Base-by-base conservation (phyloP, 1,140 invertebrate species). In the Zaprionus ghesquierei region DNA sequence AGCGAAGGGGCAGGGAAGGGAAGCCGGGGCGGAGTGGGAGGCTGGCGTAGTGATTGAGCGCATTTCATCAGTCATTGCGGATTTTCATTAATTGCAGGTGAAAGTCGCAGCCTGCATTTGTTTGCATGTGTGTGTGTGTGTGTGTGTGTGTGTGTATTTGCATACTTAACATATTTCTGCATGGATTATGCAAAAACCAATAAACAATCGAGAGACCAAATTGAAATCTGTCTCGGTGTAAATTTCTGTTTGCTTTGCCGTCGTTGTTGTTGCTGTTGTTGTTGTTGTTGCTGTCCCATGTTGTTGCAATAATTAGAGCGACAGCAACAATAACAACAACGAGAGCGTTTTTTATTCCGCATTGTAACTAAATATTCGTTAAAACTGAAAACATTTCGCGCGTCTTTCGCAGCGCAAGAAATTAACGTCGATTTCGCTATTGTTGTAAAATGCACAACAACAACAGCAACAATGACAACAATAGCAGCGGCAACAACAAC, bases 381-480 rank as follows among this genome's bases (percentile, higher is more conserved):
- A 41, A 35, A 35, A 55, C 50, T 29, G 15, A 53, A 55, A 59
- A 25, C 64, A 68, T 38, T 59, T 68, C 44, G 31, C 55, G 44
- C 31, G 58, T 62, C 49, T 50, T 35, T 33, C 15, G 18, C 53
- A 44, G 25, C n/a, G 51, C 68, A 55, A 64, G 44, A 64, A 70
- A 69, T 73, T 62, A 53, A 53, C 33, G 46, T 51, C 46, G 23
- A 69, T 69, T 73, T 73, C 51, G 44, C 33, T 25, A 22, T 66
- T 72, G 63, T 69, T 61, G 66, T 46, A 55, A 55, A 56, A 58
- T 49, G 49, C 22, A 50, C 51, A 53, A 41, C 22, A 66, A 49
- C 31, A 50, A 68, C 13, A 29, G 31, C 22, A 53, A 3, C 33
- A n/a, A 41, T 10, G 22, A 25, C 18, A 50, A 38, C 23, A 68